Conservation (phyloP, 2,888 invertebrate species). For the Synergus itoensis region DNA sequence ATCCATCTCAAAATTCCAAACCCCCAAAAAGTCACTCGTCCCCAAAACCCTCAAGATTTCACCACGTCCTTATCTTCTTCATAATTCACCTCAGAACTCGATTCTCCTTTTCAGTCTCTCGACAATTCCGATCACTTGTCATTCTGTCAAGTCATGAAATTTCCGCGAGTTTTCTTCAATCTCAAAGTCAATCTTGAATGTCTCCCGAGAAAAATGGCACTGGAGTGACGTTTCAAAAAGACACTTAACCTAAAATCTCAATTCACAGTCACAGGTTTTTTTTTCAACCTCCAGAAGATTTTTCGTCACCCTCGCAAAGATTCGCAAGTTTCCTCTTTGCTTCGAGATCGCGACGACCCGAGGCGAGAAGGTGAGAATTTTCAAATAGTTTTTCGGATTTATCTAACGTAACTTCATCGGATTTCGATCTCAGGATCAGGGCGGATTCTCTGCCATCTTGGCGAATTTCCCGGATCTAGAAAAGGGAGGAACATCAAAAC, state of each 20-base stretch:
- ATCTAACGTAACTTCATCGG: not conserved
- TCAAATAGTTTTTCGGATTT: not conserved
- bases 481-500: conserved; percentile 19
- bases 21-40: not conserved
- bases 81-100: conserved; percentile 1
- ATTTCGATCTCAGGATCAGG: not conserved
- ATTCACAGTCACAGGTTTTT: not conserved
- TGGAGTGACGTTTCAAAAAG: conserved; percentile 19
- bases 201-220: not conserved
- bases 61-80: conserved; percentile 22
- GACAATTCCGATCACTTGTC: conserved; percentile 16
- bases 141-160: conserved; percentile 36
- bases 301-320: not conserved
- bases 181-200: not conserved
- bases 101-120: not conserved
- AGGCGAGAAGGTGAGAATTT: not conserved
- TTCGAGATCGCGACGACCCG: not conserved
- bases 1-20: not conserved
- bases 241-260: conserved; percentile 35
- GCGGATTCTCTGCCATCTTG: not conserved
- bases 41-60: conserved; percentile 7
- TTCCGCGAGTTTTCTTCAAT: not conserved
- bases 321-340: not conserved
- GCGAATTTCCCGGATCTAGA: not conserved
- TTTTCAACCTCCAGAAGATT: not conserved